Base-by-base conservation (phyloP, 2,888 invertebrate genomes). In the Pollenia labialis region DNA sequence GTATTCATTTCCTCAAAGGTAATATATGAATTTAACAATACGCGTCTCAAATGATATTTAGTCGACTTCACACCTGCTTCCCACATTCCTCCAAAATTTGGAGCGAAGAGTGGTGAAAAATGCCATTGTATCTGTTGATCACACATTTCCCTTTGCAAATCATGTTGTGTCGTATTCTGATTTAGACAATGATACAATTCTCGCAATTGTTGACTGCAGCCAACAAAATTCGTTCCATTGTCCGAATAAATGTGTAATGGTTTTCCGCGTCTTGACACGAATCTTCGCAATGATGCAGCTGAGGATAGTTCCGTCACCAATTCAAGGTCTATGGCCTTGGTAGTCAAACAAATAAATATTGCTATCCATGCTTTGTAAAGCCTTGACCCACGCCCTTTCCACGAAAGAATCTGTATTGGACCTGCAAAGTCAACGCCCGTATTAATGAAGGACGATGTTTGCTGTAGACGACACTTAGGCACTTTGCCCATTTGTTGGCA, bases 281-380 rank as follows among this genome's bases (percentile, higher is more conserved):
- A 92, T 4, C 91, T 84, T 2, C 88, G 85, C 23, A 91, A 85
- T 3, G 90, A 83, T 4, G 90, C 90, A 10, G 89, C 85, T 0
- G 90, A 89, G 3, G 90, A 85, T 10, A 91, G 74, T 1, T 89
- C 81, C 11, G 76, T 74, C 0, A 84, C 83, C 16, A 87, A 42
- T 68, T 91, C 91, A 23, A 91, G 48, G 50, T 91, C 90, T 4
- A 90, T 56, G 0, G 91, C 90, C 66, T 89, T 91, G 0, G 90
- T 90, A 0, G 88, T 79, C 60, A 89, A 85, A 71, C 90, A 91
- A 2, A 91, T 75, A 77, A 89, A 90, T 11, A 90, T 11, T 9
- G 88, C 85, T 50, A 91, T 82, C 81, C 90, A 91, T 9, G 84
- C 79, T 71, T 91, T 91, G 7, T 80, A 83, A 1, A 76, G 87